Evolutionary conservation across 2,888 invertebrate species (phyloP).

Genomic region (Cosmia trapezina): DNA sequence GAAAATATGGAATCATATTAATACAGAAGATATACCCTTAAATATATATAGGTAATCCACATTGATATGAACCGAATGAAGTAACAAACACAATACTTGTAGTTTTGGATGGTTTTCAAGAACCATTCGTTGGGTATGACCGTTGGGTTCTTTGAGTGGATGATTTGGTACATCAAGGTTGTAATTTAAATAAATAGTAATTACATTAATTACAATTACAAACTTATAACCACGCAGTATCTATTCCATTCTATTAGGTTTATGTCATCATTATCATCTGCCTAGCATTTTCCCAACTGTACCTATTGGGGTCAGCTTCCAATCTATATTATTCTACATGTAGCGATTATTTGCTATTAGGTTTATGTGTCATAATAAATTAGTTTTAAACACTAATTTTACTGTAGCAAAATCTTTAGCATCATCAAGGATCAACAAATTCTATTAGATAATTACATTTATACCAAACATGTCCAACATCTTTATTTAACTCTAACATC

Average conservation of each 20-base stretch:
- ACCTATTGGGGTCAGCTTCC: no score
- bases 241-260: not conserved
- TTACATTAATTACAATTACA: not conserved
- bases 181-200: not conserved
- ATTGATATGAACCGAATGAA: not conserved
- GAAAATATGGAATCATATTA: not conserved
- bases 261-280: no score
- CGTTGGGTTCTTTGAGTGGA: no score
- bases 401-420: not conserved
- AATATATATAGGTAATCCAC: no score
- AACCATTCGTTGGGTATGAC: not conserved
- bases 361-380: constrained; percentile 15
- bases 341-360: no score
- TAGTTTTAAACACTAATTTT: constrained; percentile 4
- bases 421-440: constrained; percentile 30
- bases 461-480: constrained; percentile 26
- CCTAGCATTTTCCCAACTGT: no score
- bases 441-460: constrained; percentile 48
- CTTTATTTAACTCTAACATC: constrained; percentile 48
- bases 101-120: not conserved
- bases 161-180: not conserved
- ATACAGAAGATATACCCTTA: not conserved
- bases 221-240: not conserved
- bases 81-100: not conserved
- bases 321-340: no score